These are phyloP conservation scores for Acleris cristana DNA, from an alignment of 2,888 invertebrate genomes.

Conservation along the genomic window DNA sequence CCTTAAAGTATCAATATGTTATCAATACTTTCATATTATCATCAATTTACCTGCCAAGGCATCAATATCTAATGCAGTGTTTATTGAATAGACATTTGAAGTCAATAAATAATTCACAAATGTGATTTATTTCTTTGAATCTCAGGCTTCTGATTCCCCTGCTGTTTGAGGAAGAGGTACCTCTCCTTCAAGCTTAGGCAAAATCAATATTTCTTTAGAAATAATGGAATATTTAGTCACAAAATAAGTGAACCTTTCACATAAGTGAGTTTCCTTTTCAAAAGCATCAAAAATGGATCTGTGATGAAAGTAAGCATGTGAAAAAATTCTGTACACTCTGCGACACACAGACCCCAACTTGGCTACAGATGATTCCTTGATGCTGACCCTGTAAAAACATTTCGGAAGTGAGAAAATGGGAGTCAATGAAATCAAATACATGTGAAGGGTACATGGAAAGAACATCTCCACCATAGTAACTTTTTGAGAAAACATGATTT, in stretches of 20 bases:
- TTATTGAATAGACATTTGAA: conserved; percentile 12
- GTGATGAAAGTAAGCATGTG: conserved; percentile 99
- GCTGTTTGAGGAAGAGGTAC: conserved; percentile 79
- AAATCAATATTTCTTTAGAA: conserved; percentile 98
- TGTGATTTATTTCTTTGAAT: conserved; percentile 48
- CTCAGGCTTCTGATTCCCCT: conserved; percentile 81
- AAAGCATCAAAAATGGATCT: conserved; percentile 98
- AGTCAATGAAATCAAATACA: neutral
- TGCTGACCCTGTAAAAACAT: conserved; percentile 92
- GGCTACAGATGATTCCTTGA: conserved; percentile 99
- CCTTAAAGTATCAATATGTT: neutral
- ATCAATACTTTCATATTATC: neutral
- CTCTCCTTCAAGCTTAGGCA: conserved; percentile 96
- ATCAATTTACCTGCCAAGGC: conserved; percentile 6
- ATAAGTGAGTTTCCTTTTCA: conserved; percentile 97
- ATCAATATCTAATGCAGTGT: conserved; percentile 12
- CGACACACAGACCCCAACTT: conserved; percentile 99
- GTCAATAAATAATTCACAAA: conserved; percentile 33
- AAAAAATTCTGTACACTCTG: conserved; percentile 99
- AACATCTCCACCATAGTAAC: too few relatives aligned
- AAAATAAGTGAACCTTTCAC: conserved; percentile 98
- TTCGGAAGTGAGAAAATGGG: neutral
- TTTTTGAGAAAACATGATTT: too few relatives aligned
- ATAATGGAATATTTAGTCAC: conserved; percentile 99
- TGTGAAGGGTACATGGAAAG: too few relatives aligned